Conservation (phyloP, 1,140 invertebrate species). For the Neodiprion virginianus region DNA sequence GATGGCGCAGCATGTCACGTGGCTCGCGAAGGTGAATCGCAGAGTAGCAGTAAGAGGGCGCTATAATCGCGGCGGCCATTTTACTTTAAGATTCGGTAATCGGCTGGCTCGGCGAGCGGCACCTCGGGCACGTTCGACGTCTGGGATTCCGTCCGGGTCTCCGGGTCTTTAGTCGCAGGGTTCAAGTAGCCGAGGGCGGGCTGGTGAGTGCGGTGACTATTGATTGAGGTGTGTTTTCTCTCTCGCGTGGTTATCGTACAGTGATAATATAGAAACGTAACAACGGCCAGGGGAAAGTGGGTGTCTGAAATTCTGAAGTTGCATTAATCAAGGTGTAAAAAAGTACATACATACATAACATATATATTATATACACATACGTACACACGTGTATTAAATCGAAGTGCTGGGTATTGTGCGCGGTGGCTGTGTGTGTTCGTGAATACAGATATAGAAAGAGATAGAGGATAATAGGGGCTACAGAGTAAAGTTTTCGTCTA, state of each 20-base stretch:
- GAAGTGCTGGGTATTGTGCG: no score
- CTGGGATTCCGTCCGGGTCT: constrained; percentile 33
- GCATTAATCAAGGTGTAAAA: not conserved
- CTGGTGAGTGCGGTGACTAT: constrained; percentile 9
- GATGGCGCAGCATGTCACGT: no score
- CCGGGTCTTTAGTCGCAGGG: constrained; percentile 36
- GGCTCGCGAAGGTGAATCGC: no score
- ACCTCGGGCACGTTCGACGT: constrained; percentile 31
- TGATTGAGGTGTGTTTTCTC: constrained; percentile 7
- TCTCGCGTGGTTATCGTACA: not conserved
- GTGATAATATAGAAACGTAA: no score
- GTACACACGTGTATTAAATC: no score
- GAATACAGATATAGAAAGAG: no score
- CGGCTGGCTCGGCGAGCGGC: constrained; percentile 16
- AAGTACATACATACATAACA: not conserved
- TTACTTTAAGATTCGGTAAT: constrained; percentile 25
- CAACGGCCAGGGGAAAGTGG: no score
- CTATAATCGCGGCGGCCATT: constrained; percentile 15
- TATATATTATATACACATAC: not conserved
- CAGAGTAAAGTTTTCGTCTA: no score
- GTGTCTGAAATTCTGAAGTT: no score
- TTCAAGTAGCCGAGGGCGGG: constrained; percentile 24
- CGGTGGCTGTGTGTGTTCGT: no score
- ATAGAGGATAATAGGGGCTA: no score
- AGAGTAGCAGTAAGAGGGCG: no score